These are phyloP conservation scores for Cataglyphis livida DNA, from an alignment of 2,888 invertebrate species.

Conservation along the genomic window DNA sequence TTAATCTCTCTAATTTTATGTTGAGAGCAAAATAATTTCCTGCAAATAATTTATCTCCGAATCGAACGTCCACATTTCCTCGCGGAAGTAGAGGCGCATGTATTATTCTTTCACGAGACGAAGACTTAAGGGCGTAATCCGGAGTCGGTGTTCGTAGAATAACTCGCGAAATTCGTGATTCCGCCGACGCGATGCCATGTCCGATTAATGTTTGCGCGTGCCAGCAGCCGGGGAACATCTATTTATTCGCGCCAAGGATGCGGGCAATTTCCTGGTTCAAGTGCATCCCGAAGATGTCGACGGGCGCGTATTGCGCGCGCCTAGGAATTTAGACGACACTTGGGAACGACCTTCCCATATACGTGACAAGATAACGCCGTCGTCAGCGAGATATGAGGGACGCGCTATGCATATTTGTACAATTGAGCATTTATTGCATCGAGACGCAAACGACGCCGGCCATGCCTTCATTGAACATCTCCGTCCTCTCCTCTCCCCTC, in stretches of 20 bases:
- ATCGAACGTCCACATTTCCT: neutral
- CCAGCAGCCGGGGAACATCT: constrained; percentile 39
- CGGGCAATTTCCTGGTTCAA: constrained; percentile 68
- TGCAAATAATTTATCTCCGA: neutral
- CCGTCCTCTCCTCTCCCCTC: neutral
- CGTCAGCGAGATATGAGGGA: constrained; percentile 8
- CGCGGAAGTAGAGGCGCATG: neutral
- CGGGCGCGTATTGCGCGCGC: constrained; percentile 51
- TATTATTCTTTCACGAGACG: neutral
- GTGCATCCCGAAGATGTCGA: constrained; percentile 56
- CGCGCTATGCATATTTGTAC: constrained; percentile 61
- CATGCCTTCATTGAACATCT: constrained; percentile 56
- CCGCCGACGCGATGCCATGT: neutral
- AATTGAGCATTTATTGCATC: constrained; percentile 65
- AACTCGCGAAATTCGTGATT: neutral
- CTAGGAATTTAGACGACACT: constrained; percentile 65
- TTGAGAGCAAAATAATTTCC: neutral
- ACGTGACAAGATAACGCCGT: constrained; percentile 42
- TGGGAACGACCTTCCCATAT: constrained; percentile 56
- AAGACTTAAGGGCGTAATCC: neutral
- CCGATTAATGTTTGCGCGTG: constrained; percentile 43
- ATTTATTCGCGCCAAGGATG: constrained; percentile 51
- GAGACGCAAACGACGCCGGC: constrained; percentile 55
- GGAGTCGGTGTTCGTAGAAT: neutral
- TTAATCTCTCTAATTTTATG: constrained; percentile 12